Evolutionary conservation across 2,113 vertebrate species (phyloP).

Genomic region (Vireo altiloquus): DNA sequence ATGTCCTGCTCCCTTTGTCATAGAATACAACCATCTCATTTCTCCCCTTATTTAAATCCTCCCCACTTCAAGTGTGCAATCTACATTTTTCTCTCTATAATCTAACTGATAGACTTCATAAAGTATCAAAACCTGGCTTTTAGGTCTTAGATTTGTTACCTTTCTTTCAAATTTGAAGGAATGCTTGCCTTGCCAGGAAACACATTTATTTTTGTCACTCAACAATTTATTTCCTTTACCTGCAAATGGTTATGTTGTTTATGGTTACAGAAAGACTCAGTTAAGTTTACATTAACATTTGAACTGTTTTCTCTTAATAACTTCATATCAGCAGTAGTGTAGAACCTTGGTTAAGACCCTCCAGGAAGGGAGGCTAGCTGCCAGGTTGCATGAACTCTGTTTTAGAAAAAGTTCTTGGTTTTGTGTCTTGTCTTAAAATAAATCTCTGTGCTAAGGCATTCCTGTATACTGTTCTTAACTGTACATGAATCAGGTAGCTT

Average conservation of each 20-base stretch:
- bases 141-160: background rate
- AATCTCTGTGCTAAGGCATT: background rate
- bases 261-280: background rate
- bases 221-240: background rate
- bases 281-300: background rate
- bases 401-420: background rate
- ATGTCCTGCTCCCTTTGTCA: background rate
- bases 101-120: background rate
- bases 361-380: background rate
- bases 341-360: background rate
- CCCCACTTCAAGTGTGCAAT: background rate
- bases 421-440: background rate
- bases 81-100: background rate
- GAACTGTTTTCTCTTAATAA: background rate
- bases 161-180: background rate
- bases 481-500: background rate
- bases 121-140: background rate
- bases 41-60: background rate
- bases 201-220: background rate
- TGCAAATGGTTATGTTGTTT: background rate
- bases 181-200: background rate
- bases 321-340: background rate
- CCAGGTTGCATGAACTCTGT: background rate
- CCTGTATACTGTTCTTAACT: background rate
- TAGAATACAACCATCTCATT: background rate